These are phyloP conservation scores for Rhadina sibilatrix DNA, from an alignment of 2,113 vertebrate species.

Conservation along the genomic window DNA sequence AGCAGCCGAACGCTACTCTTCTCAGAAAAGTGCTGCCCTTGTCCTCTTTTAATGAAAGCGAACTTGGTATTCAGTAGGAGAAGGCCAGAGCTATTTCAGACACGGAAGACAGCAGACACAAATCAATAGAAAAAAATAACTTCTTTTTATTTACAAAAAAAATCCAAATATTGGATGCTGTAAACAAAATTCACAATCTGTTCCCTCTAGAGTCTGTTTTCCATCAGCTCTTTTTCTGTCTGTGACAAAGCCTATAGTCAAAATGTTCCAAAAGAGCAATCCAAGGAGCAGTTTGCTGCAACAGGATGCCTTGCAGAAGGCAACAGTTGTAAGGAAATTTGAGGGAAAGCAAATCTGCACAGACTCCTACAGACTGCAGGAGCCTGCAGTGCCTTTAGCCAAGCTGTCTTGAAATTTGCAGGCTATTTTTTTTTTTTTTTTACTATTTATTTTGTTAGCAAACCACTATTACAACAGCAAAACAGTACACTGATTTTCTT, in stretches of 20 bases:
- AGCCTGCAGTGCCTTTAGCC: constrained; percentile 50
- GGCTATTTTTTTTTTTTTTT: constrained; percentile 39
- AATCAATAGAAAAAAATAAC: constrained; percentile 87
- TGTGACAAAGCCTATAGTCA: constrained; percentile 72
- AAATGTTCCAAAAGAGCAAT: constrained; percentile 74
- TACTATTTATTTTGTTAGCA: constrained; percentile 68
- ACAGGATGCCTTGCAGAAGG: constrained; percentile 71
- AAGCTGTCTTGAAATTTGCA: constrained; percentile 65
- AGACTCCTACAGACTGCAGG: constrained; percentile 70
- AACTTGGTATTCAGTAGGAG: constrained; percentile 18
- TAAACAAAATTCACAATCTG: constrained; percentile 89
- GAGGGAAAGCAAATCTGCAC: constrained; percentile 68
- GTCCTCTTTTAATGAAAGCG: background rate
- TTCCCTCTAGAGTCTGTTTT: constrained; percentile 77
- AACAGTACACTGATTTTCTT: constrained; percentile 68
- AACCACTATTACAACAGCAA: constrained; percentile 72
- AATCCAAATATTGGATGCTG: constrained; percentile 89
- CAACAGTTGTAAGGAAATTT: constrained; percentile 67
- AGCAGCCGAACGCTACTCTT: constrained; percentile 44
- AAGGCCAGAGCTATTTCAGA: constrained; percentile 42
- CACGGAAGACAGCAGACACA: constrained; percentile 73
- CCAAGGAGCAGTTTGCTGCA: constrained; percentile 74
- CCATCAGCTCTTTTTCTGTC: constrained; percentile 74
- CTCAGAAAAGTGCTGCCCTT: constrained; percentile 49
- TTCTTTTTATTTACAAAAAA: constrained; percentile 88